phyloP scores from a whole-genome alignment of 2,888 invertebrate species.

The Sarcophaga variegata region DNA sequence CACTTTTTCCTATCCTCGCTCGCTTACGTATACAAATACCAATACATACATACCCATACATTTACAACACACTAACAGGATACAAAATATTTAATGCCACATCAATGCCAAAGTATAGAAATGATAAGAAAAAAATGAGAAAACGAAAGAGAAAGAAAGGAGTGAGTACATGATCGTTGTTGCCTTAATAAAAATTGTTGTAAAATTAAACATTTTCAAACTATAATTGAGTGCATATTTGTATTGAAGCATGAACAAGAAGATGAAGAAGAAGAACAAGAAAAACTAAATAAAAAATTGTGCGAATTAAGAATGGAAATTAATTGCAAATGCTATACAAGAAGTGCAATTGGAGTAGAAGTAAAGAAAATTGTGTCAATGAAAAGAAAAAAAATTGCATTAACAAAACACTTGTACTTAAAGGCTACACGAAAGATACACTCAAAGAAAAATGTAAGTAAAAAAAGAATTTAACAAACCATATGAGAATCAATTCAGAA shows the following conservation, averaged over 20 bases:
- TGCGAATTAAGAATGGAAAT: conserved; percentile 28
- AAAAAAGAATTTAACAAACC: too few species aligned
- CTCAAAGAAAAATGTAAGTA: conserved; percentile 5
- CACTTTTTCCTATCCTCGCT: background rate
- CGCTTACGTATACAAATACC: background rate
- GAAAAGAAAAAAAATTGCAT: conserved; percentile 43
- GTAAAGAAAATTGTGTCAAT: conserved; percentile 52
- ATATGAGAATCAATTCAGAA: too few species aligned
- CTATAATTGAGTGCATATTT: conserved; percentile 64
- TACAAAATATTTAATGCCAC: conserved; percentile 31
- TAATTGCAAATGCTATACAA: conserved; percentile 22
- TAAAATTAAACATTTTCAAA: conserved; percentile 53
- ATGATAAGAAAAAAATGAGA: background rate
- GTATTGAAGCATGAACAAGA: conserved; percentile 2
- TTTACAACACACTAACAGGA: background rate
- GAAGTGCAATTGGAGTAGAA: conserved; percentile 16
- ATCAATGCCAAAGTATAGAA: conserved; percentile 6
- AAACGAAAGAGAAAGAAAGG: background rate
- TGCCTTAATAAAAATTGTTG: conserved; percentile 20
- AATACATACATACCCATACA: background rate
- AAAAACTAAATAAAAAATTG: conserved; percentile 41
- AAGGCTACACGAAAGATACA: background rate
- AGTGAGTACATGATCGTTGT: background rate
- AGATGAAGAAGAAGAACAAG: background rate
- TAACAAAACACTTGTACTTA: conserved; percentile 25